phyloP scores from a whole-genome alignment of 2,797 vertebrate species.

The Zalophus californianus region DNA sequence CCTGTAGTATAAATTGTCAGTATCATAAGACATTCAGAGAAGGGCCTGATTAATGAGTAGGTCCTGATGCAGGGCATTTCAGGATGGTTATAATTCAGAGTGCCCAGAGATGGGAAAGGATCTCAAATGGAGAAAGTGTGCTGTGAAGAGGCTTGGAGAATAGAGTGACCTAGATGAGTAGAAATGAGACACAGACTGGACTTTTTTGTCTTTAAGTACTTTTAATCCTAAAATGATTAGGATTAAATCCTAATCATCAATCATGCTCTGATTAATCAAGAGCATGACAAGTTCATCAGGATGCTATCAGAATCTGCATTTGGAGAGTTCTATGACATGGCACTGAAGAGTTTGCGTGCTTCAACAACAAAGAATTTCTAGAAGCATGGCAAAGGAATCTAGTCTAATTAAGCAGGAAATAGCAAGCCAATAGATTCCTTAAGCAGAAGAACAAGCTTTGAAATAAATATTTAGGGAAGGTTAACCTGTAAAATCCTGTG shows the following conservation, averaged over 20 bases:
- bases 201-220: conserved; percentile 32
- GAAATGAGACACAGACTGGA: neutral
- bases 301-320: neutral
- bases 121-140: neutral
- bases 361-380: neutral
- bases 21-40: neutral
- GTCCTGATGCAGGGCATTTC: neutral
- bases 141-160: neutral
- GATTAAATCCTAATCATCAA: too few relatives aligned
- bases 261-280: neutral
- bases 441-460: neutral
- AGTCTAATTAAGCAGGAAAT: neutral
- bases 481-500: neutral
- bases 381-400: conserved; percentile 6
- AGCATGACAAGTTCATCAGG: neutral
- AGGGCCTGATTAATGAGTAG: neutral
- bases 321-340: neutral
- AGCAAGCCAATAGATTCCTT: neutral
- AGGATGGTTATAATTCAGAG: neutral
- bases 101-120: neutral
- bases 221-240: neutral
- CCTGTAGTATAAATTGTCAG: neutral
- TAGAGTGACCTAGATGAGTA: neutral
- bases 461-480: neutral
- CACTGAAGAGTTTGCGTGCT: neutral